Conservation (phyloP, 2,797 vertebrate genomes). For the Helarctos malayanus region DNA sequence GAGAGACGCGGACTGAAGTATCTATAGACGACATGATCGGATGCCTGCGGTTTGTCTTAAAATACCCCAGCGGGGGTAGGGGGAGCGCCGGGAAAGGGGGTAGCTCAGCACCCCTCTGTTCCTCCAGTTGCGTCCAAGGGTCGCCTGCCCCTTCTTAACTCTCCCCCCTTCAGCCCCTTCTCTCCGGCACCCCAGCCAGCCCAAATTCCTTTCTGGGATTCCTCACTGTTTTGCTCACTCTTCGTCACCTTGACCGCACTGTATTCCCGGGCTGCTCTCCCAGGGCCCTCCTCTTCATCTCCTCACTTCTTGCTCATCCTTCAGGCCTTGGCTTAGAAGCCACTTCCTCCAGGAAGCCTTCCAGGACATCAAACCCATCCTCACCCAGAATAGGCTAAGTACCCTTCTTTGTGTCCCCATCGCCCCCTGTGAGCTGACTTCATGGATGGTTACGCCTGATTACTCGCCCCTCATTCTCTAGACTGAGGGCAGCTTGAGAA, state of each 20-base stretch:
- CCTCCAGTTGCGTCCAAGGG: neutral
- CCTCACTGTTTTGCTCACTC: neutral
- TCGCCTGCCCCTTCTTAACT: neutral
- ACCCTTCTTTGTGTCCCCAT: neutral
- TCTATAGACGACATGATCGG: neutral
- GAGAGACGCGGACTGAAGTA: neutral
- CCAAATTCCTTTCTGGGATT: neutral
- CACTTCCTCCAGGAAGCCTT: conserved; percentile 10
- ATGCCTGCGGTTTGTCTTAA: neutral
- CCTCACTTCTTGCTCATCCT: neutral
- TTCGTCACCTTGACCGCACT: neutral
- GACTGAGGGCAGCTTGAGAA: neutral
- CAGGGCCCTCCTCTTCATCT: neutral
- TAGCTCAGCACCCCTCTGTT: neutral
- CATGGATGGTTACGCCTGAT: neutral
- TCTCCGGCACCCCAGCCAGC: neutral
- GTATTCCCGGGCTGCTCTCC: neutral
- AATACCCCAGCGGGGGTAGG: neutral
- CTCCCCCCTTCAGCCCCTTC: neutral
- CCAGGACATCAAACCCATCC: neutral
- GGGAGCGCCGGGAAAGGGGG: neutral
- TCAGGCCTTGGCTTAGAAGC: neutral
- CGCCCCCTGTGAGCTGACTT: neutral
- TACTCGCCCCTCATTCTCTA: neutral
- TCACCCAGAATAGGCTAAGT: neutral